Conservation (phyloP, 2,113 vertebrate genomes). For the Tautogolabrus adspersus region DNA sequence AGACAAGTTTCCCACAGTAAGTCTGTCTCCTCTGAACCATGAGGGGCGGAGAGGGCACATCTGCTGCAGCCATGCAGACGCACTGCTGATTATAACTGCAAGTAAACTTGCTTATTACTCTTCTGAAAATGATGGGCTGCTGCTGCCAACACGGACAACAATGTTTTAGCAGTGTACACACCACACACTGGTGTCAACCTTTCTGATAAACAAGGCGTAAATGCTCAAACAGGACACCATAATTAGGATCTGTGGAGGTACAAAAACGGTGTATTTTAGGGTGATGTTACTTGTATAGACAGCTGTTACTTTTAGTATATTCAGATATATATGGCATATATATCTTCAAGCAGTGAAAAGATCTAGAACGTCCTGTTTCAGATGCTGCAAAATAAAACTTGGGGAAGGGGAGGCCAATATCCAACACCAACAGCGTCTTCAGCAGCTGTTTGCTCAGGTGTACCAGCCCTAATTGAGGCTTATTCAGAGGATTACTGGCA, state of each 20-base stretch:
- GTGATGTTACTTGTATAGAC: conserved; percentile 52
- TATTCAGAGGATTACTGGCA: conserved; percentile 49
- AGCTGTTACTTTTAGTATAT: conserved; percentile 45
- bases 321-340: conserved; percentile 19
- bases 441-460: conserved; percentile 78
- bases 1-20: conserved; percentile 55
- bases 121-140: conserved; percentile 64
- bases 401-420: conserved; percentile 26
- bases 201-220: conserved; percentile 53
- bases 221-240: conserved; percentile 21
- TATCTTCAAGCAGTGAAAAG: conserved; percentile 43
- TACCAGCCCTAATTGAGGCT: conserved; percentile 43
- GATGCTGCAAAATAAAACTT: conserved; percentile 37
- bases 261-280: conserved; percentile 20
- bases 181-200: conserved; percentile 28
- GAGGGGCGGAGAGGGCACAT: conserved; percentile 51
- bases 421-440: conserved; percentile 62
- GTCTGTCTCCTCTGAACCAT: conserved; percentile 43
- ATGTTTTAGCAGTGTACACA: conserved; percentile 32
- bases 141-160: conserved; percentile 52
- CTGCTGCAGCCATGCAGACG: conserved; percentile 60
- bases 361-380: conserved; percentile 59
- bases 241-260: conserved; percentile 4
- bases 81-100: conserved; percentile 69
- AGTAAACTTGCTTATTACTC: conserved; percentile 70